Base-by-base conservation (phyloP, 2,888 invertebrate species). In the Drosophila helvetica region DNA sequence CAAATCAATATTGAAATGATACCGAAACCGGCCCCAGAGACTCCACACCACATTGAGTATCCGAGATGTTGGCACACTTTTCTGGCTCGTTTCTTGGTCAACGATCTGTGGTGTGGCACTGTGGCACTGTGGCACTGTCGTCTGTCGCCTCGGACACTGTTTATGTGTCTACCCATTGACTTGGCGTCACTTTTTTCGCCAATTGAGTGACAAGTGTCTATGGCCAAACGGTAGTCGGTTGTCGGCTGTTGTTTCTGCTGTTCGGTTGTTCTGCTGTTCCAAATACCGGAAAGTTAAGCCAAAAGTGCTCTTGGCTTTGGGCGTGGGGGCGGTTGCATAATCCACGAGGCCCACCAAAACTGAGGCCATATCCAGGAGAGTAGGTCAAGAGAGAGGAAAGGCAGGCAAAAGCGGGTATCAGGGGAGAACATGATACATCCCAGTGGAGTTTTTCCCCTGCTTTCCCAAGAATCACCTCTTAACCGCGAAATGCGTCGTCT, bases 41-140 rank as follows among this genome's bases (percentile, higher is more conserved):
- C 72, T 69, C 51, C 70, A 68, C 63, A 62, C 65, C 74, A 60
- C 75, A 70, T 78, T 74, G 79, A 77, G 67, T 79, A 75, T 69
- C 72, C 22, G 42, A 52, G 42, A 52, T 57, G 64, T 74, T 85
- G 82, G 82, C 87, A 73, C 77, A 85, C 86, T 79, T 87, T 74
- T 69, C 12, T 17, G 50, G 46, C 57, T 55, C 43, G 64, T 72
- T 72, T 58, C 64, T 72, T 71, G 70, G 71, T 63, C 63, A 71
- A 57, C 70, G 71, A 47, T 60, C 54, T 70, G 69, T 61, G 50
- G 33, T n/a, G n/a, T n/a, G n/a, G n/a, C n/a, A n/a, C n/a, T n/a
- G n/a, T n/a, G n/a, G n/a, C n/a, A n/a, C n/a, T n/a, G n/a, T n/a
- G n/a, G n/a, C n/a, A n/a, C 12, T 30, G 10, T 30, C 43, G 52